Conservation (phyloP, 2,797 vertebrate genomes). For the Cuculus canorus region DNA sequence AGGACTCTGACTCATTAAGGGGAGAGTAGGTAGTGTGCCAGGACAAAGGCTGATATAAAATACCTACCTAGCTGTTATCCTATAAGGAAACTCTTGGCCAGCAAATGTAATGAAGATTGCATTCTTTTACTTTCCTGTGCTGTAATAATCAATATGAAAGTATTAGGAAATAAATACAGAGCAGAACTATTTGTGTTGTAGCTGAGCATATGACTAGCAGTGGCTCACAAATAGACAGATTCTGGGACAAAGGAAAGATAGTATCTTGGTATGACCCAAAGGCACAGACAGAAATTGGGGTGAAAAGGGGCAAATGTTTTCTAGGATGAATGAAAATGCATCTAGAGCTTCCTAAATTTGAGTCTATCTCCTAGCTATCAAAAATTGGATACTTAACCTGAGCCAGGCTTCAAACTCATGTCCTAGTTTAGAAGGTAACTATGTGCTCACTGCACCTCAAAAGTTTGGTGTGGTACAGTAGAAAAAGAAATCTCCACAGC, state of each 20-base stretch:
- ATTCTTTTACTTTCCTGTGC: conserved; percentile 2
- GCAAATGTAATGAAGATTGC: not conserved
- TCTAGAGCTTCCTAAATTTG: not conserved
- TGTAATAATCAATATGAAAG: not conserved
- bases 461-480: not conserved
- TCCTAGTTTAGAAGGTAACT: not conserved
- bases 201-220: not conserved
- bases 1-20: not conserved
- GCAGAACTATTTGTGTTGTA: not conserved
- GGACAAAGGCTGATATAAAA: not conserved
- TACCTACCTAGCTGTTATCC: not conserved
- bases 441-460: rapidly evolving
- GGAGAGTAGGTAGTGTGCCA: not conserved
- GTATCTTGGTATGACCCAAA: not conserved
- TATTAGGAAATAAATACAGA: not conserved
- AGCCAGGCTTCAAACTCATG: not conserved
- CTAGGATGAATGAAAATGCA: not conserved
- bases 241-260: not conserved
- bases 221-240: not conserved
- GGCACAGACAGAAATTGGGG: not conserved
- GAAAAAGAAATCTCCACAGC: not conserved
- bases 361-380: not conserved
- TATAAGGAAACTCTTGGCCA: not conserved
- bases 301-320: not conserved
- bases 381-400: not conserved